A percentile compares a stretch with the other conserved stretches of the same genome.
Evolutionary conservation across 2,888 invertebrate genomes (phyloP).

Genomic region (Drosophila suboccidentalis): DNA sequence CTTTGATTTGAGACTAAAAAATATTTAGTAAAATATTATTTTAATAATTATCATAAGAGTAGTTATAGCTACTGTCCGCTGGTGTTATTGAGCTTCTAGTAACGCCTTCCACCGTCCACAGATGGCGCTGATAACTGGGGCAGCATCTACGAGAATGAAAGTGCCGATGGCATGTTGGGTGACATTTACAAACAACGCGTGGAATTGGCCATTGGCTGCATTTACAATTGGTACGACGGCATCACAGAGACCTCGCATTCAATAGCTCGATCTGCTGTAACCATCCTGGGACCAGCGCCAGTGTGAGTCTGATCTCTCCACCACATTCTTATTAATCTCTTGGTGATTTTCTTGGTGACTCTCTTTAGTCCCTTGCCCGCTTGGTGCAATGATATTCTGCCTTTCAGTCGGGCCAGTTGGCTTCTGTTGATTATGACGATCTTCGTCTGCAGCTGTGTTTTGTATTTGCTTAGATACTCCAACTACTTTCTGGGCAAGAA

Average conservation of each 20-base stretch:
- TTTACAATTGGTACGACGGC: slow-evolving; percentile 84
- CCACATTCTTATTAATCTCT: fast-evolving
- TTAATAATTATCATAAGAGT: no score
- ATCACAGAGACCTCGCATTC: slow-evolving; percentile 82
- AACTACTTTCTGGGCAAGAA: slow-evolving; percentile 29
- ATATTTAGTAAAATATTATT: no score
- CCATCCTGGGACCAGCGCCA: slow-evolving; percentile 83
- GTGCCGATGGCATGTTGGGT: slow-evolving; percentile 83
- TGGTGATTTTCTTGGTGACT: fast-evolving
- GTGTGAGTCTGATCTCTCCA: slow-evolving; percentile 59
- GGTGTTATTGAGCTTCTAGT: background rate
- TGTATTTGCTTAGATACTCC: slow-evolving; percentile 70
- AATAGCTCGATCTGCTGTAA: slow-evolving; percentile 83
- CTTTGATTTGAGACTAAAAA: no score
- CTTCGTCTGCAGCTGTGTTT: slow-evolving; percentile 64
- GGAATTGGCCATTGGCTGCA: slow-evolving; percentile 84
- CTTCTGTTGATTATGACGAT: slow-evolving; percentile 67
- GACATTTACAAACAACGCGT: slow-evolving; percentile 80
- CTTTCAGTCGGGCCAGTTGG: slow-evolving; percentile 78
- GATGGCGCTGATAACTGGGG: slow-evolving; percentile 84
- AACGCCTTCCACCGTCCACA: slow-evolving; percentile 30
- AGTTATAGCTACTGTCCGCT: no score
- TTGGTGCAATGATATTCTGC: slow-evolving; percentile 81
- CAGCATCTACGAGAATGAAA: slow-evolving; percentile 80
- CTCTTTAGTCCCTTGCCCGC: slow-evolving; percentile 73